phyloP scores from a whole-genome alignment of 2,113 vertebrate species.

The Caretta caretta region DNA sequence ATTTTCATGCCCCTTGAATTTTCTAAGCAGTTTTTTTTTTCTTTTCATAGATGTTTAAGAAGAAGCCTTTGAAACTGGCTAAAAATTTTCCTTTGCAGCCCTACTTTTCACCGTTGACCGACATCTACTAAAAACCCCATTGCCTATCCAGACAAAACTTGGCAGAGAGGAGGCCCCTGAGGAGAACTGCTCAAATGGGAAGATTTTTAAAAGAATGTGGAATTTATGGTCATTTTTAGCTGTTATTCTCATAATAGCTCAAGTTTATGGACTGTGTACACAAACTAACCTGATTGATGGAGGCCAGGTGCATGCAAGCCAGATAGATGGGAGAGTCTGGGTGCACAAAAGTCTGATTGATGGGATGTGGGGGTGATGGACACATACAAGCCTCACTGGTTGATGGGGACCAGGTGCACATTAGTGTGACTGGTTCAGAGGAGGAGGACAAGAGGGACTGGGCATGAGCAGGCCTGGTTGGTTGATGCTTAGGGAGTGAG shows the following conservation, averaged over 20 bases:
- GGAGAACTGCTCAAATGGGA: neutral
- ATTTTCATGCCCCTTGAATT: neutral
- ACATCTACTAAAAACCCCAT: neutral
- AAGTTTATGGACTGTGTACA: neutral
- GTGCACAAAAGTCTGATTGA: neutral
- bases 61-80: neutral
- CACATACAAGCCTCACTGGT: neutral
- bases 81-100: neutral
- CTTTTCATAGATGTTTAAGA: slow-evolving; percentile 4
- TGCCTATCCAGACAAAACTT: neutral
- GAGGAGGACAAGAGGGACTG: neutral
- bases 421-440: neutral
- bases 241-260: neutral
- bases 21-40: neutral
- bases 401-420: neutral
- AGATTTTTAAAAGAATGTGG: neutral
- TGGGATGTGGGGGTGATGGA: neutral
- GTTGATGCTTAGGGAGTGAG: neutral
- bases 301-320: neutral
- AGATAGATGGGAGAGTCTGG: neutral
- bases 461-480: neutral
- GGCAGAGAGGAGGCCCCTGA: neutral
- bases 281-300: neutral
- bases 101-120: neutral
- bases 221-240: neutral